Evolutionary conservation across 1,140 invertebrate species (phyloP).

Genomic region (Muscidifurax raptorellus): DNA sequence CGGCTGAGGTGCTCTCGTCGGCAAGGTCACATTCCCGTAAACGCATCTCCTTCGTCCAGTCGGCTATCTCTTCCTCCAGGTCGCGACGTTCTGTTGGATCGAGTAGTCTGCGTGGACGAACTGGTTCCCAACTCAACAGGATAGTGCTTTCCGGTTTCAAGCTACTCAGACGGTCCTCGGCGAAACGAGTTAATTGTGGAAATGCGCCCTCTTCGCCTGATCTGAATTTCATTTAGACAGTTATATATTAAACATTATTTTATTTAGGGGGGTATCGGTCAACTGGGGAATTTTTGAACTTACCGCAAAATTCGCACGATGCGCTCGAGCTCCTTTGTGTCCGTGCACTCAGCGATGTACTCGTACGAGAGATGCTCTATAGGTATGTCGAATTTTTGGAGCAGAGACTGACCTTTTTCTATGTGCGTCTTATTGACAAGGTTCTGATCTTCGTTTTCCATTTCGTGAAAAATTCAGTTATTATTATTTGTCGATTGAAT

Average conservation of each 20-base stretch:
- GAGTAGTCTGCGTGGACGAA: slow-evolving; percentile 71
- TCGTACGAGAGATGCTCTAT: slow-evolving; percentile 78
- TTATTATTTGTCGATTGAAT: no score
- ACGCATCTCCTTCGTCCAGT: slow-evolving; percentile 74
- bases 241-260: no score
- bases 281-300: no score
- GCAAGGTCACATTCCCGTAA: slow-evolving; percentile 69
- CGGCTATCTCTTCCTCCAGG: slow-evolving; percentile 72
- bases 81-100: slow-evolving; percentile 65
- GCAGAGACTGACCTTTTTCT: slow-evolving; percentile 60
- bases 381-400: slow-evolving; percentile 78
- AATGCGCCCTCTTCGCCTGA: slow-evolving; percentile 83
- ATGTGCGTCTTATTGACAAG: not conserved
- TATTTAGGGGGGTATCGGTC: not conserved
- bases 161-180: slow-evolving; percentile 75
- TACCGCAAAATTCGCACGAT: slow-evolving; percentile 78
- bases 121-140: slow-evolving; percentile 73
- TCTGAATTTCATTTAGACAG: slow-evolving; percentile 63
- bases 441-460: not conserved
- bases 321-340: slow-evolving; percentile 77
- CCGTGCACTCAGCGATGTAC: slow-evolving; percentile 76
- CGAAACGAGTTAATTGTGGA: slow-evolving; percentile 77
- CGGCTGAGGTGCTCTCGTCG: slow-evolving; percentile 56
- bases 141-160: slow-evolving; percentile 77
- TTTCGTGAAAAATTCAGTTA: not conserved